Evolutionary conservation across 2,888 invertebrate species (phyloP).

Genomic region (Hemithea aestivaria): DNA sequence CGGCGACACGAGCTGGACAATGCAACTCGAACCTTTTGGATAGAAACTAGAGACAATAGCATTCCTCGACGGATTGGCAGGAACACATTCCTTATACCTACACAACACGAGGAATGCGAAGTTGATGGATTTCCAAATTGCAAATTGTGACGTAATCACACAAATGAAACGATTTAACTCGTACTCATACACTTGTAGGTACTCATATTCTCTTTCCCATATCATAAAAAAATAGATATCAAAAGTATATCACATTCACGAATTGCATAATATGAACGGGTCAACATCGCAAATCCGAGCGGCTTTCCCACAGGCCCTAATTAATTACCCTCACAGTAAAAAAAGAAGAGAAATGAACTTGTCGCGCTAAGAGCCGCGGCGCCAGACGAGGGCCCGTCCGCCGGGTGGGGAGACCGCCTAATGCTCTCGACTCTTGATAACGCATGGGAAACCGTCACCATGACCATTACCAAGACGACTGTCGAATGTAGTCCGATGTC

Average conservation of each 20-base stretch:
- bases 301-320: constrained; percentile 55
- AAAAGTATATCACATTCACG: too few relatives aligned
- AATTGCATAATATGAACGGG: too few relatives aligned
- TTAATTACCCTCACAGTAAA: constrained; percentile 69
- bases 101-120: too few relatives aligned
- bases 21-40: background rate
- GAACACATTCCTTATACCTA: background rate
- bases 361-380: constrained; percentile 71
- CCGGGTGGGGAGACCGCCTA: constrained; percentile 27
- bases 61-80: constrained; percentile 17
- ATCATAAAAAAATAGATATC: too few relatives aligned
- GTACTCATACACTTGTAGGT: too few relatives aligned
- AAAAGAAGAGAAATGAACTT: constrained; percentile 47
- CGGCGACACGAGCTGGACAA: constrained; percentile 5
- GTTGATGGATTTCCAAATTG: too few relatives aligned
- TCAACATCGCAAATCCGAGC: constrained; percentile 41
- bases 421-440: constrained; percentile 52
- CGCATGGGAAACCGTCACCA: constrained; percentile 54
- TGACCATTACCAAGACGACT: constrained; percentile 32
- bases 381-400: constrained; percentile 41
- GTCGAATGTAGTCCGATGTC: constrained; percentile 1
- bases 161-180: too few relatives aligned
- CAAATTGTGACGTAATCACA: too few relatives aligned
- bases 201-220: too few relatives aligned
- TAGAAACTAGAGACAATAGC: constrained; percentile 27